Percentiles rank a stretch among this genome's conserved stretches.
Conservation (phyloP, 53 echinoderm and acorn worm genomes). For the Zoroaster sp. region DNA sequence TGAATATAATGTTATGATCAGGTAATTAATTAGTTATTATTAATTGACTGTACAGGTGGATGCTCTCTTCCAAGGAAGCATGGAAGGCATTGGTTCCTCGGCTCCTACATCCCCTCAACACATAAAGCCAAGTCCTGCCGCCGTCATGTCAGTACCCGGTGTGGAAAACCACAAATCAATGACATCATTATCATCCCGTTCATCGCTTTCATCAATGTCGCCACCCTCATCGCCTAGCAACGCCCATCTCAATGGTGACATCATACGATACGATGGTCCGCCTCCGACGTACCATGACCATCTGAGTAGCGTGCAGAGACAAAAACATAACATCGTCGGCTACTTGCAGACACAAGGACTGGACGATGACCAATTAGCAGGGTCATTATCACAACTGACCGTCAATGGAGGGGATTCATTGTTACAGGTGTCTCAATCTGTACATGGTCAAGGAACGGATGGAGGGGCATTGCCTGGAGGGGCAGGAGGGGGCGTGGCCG, state of each 20-base stretch:
- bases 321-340: slow-evolving; percentile 46
- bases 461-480: background rate
- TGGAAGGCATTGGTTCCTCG: slow-evolving; percentile 61
- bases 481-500: slow-evolving; percentile 10
- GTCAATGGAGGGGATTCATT: slow-evolving; percentile 62
- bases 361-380: slow-evolving; percentile 76
- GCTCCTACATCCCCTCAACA: slow-evolving; percentile 22
- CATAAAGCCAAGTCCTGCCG: slow-evolving; percentile 11
- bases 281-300: slow-evolving; percentile 81
- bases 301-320: slow-evolving; percentile 60
- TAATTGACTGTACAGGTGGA: slow-evolving; percentile 67
- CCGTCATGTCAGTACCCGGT: slow-evolving; percentile 1
- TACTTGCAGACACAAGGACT: slow-evolving; percentile 55
- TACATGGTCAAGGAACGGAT: background rate
- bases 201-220: slow-evolving; percentile 92
- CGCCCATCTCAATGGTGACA: slow-evolving; percentile 46
- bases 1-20: no score
- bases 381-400: slow-evolving; percentile 66
- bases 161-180: slow-evolving; percentile 62
- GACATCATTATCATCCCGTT: slow-evolving; percentile 87
- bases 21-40: background rate
- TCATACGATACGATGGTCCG: slow-evolving; percentile 48
- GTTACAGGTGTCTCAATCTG: slow-evolving; percentile 21
- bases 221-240: slow-evolving; percentile 91
- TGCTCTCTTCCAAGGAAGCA: slow-evolving; percentile 86